Percentiles rank a stretch among this genome's conserved stretches.
Evolutionary conservation across 2,888 invertebrate species (phyloP).

Genomic region (Tipula vernalis): DNA sequence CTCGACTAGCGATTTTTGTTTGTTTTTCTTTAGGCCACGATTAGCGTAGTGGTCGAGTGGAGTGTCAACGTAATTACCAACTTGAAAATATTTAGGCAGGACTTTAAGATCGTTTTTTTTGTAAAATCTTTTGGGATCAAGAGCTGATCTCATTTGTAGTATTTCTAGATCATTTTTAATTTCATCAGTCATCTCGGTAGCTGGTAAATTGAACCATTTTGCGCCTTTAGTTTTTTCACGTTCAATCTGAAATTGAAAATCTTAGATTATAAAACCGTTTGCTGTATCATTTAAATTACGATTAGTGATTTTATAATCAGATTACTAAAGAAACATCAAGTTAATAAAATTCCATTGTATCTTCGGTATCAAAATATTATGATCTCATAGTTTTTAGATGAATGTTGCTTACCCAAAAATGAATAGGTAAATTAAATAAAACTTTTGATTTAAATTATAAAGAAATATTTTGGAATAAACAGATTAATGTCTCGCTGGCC

Average conservation of each 20-base stretch:
- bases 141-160: conserved; percentile 80
- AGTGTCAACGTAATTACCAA: conserved; percentile 72
- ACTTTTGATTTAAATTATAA: background rate
- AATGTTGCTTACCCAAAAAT: conserved; percentile 11
- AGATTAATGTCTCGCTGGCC: conserved; percentile 32
- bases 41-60: conserved; percentile 78
- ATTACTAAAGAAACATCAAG: conserved; percentile 38
- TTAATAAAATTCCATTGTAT: conserved; percentile 15
- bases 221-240: conserved; percentile 70
- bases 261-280: background rate
- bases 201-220: conserved; percentile 81
- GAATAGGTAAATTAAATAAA: conserved; percentile 11
- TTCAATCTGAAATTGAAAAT: conserved; percentile 43
- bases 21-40: conserved; percentile 69
- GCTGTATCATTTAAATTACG: background rate
- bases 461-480: background rate
- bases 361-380: conserved; percentile 8
- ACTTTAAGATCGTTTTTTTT: conserved; percentile 80
- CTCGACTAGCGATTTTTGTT: conserved; percentile 84
- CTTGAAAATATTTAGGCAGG: conserved; percentile 89
- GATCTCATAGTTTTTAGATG: conserved; percentile 19
- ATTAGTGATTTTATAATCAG: conserved; percentile 23
- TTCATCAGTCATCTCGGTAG: conserved; percentile 82
- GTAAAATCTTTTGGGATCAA: conserved; percentile 91
- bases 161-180: conserved; percentile 76